Base-by-base conservation (phyloP, 2,113 vertebrate species). In the Aix galericulata region DNA sequence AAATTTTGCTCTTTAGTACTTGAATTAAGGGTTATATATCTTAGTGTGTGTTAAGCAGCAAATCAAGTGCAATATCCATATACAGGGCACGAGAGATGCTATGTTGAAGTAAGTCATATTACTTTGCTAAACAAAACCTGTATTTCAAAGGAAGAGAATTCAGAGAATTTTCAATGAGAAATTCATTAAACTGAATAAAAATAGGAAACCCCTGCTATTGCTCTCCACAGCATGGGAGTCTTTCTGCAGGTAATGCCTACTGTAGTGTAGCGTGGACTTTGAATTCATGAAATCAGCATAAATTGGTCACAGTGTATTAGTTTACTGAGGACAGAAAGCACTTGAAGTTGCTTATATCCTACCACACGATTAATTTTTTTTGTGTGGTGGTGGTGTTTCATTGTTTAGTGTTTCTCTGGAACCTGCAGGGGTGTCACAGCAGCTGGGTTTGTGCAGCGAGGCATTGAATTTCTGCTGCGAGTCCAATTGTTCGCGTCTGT, bases 21-120 rank as follows among this genome's bases (percentile, higher is more conserved):
- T 80, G 75, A 88, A 86, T 91, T 56, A 50, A 26, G 20, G 53
- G 71, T 60, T 64, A 87, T 38, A 82, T 9, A 40, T 83, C 64
- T 86, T 27, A 29, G 31, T n/a, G 9, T 56, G 25, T 17, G 46
- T 87, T 32, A 85, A 69, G 48, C 58, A 85, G 67, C 63, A 93
- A 85, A 89, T 60, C 25, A 85, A 85, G 78, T 15, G 20, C 34
- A 6, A 21, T 53, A 20, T 89, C 63, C 62, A n/a, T 25, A 42
- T 6, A 42, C 4, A 38, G 20, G 11, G 18, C 29, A n/a, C 32
- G 60, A 2, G 17, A 71, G 55, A 27, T 46, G 64, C 53, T 46
- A 2, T 4, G 6, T 25, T 52, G 18, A 73, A 93, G 27, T 22
- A 64, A 66, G 6, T 72, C 3, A n/a, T 50, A 14, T 36, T 48